Base-by-base conservation (phyloP, 2,113 vertebrate species). In the Progne subis region DNA sequence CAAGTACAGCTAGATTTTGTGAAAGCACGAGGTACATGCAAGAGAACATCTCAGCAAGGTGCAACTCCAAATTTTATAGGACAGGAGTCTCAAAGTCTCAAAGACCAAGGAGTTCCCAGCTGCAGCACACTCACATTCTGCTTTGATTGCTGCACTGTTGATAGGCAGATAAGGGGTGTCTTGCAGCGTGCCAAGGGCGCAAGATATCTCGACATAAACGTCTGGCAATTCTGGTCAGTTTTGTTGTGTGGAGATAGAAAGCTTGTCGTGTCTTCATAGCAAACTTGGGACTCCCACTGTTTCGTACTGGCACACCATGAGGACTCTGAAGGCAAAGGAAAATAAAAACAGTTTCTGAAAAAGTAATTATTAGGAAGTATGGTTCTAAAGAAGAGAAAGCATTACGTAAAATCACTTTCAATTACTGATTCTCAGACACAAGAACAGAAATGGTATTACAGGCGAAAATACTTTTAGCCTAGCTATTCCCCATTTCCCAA, bases 221-320 rank as follows among this genome's bases (percentile, higher is more conserved):
- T n/a, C 99, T 98, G 23, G 99, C 99, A 47, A 98, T 96, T 76
- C 98, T 97, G 2, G 99, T 99, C 95, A 99, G 95, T 70, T 98
- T 98, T 64, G 98, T 99, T 72, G 99, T 99, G 88, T 99, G 98
- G 86, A 99, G 98, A 97, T 98, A 99, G 95, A 99, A 99, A 44
- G 99, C 99, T 98, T 99, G 99, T 41, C 99, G 95, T 25, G 99
- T 99, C 98, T 99, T 99, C 98, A 99, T 99, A 5, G 99, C 99
- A 79, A 99, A 99, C 96, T 99, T 99, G 79, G 99, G 99, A 96
- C 99, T 99, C 76, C 98, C 98, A 57, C 99, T 98, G 97, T 99
- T 99, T 63, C 99, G 97, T 87, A 98, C 96, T 50, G 99, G 98
- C 70, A 98, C 64, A 34, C 99, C 98, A 11, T 99, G 99, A 89